Evolutionary conservation across 2,797 vertebrate species (phyloP).

Genomic region (Neosilurus mollespiculum): DNA sequence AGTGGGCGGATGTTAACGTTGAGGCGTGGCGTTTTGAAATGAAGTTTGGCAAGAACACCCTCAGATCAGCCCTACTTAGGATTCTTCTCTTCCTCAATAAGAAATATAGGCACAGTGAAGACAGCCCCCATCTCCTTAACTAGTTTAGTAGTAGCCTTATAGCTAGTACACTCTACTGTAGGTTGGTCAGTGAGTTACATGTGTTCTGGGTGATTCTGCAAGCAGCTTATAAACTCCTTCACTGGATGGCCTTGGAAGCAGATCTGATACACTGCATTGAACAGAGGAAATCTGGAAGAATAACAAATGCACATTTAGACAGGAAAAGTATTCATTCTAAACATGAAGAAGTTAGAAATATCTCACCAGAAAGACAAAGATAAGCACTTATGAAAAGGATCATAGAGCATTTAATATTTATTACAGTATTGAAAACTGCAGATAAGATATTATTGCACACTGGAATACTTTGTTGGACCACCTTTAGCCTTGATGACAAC

Average conservation of each 20-base stretch:
- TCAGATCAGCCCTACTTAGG: constrained; percentile 13
- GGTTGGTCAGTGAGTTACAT: constrained; percentile 65
- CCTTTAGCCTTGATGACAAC: no score
- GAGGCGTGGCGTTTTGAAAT: neutral
- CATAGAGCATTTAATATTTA: neutral
- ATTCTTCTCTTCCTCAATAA: neutral
- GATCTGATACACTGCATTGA: constrained; percentile 88
- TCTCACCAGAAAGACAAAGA: neutral
- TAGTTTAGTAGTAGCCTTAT: neutral
- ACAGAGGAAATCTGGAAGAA: constrained; percentile 86
- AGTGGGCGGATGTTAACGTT: neutral
- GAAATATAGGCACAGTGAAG: constrained; percentile 40
- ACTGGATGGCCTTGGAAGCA: constrained; percentile 87
- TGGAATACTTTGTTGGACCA: no score
- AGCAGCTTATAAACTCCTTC: constrained; percentile 84
- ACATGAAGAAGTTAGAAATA: neutral
- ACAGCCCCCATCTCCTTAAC: neutral
- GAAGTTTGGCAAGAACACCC: neutral
- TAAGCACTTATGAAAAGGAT: neutral
- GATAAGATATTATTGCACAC: neutral
- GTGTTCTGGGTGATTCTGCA: constrained; percentile 95
- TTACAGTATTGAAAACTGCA: neutral
- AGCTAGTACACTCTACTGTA: neutral
- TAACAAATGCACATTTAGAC: neutral
- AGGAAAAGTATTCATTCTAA: neutral